Conservation (phyloP, 2,888 invertebrate species). For the Synanthedon formicaeformis region DNA sequence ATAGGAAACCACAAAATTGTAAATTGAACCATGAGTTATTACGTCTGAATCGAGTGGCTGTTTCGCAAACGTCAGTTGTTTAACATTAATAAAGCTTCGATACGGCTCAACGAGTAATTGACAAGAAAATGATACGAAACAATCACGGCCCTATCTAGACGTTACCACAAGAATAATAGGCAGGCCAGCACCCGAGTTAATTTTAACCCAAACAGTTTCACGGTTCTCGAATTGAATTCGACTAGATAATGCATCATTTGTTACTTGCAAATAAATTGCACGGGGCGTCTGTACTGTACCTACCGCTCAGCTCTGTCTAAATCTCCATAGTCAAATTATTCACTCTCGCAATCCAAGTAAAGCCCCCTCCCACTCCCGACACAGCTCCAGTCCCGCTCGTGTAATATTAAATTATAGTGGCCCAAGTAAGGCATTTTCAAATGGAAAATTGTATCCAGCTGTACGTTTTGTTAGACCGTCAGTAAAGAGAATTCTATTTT, state of each 20-base stretch:
- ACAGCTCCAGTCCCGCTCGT: constrained; percentile 34
- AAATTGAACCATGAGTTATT: background rate
- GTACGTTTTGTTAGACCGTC: constrained; percentile 29
- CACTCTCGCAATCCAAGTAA: constrained; percentile 60
- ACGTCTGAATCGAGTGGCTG: background rate
- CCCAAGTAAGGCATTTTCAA: constrained; percentile 57
- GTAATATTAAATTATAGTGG: constrained; percentile 68
- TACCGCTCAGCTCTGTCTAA: constrained; percentile 13
- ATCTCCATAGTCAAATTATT: constrained; percentile 66
- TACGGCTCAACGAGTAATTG: constrained; percentile 16
- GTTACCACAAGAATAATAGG: constrained; percentile 17
- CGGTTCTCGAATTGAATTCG: constrained; percentile 31
- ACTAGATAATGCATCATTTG: constrained; percentile 30
- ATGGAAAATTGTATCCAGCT: constrained; percentile 54
- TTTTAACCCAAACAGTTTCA: constrained; percentile 7
- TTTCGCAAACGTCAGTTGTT: constrained; percentile 7
- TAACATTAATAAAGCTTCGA: constrained; percentile 9
- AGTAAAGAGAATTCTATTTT: constrained; percentile 22
- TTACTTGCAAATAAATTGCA: constrained; percentile 47
- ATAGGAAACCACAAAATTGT: background rate
- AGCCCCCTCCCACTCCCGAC: constrained; percentile 42
- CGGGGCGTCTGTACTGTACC: constrained; percentile 25
- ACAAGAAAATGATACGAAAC: constrained; percentile 18
- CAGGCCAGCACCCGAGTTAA: constrained; percentile 14
- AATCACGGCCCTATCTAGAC: constrained; percentile 16